Evolutionary conservation across 2,797 vertebrate species (phyloP).

Genomic region (Poecilia gillii): DNA sequence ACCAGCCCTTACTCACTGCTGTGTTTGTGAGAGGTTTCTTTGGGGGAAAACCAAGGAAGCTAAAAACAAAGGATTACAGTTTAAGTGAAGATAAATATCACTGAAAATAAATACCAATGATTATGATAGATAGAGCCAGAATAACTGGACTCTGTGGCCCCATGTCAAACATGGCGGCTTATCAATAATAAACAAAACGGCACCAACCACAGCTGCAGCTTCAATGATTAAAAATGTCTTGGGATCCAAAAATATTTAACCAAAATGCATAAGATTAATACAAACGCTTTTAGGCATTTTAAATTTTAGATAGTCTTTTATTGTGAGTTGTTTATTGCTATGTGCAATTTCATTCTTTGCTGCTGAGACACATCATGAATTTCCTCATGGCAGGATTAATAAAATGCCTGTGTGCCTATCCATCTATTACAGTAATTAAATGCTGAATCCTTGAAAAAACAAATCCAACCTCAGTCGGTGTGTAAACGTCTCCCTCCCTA

Average conservation of each 20-base stretch:
- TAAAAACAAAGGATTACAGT: constrained; percentile 45
- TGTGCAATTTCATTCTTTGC: too few relatives aligned
- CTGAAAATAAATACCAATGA: constrained; percentile 31
- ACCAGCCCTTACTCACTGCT: constrained; percentile 21
- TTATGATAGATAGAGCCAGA: too few relatives aligned
- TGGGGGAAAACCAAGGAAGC: constrained; percentile 56
- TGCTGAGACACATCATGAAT: too few relatives aligned
- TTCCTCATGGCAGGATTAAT: too few relatives aligned
- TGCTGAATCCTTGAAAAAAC: neutral
- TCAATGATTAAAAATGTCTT: neutral
- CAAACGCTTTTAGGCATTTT: too few relatives aligned
- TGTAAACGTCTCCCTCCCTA: constrained; percentile 56
- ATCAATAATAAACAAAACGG: neutral
- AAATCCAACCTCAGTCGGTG: neutral
- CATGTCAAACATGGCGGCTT: neutral
- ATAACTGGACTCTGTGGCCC: neutral
- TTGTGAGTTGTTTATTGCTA: too few relatives aligned
- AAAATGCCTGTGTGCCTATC: too few relatives aligned
- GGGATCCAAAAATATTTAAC: neutral
- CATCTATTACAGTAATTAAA: too few relatives aligned
- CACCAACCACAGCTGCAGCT: neutral
- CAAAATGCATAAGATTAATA: neutral
- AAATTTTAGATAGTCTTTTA: too few relatives aligned
- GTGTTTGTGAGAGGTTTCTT: constrained; percentile 21
- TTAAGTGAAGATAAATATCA: constrained; percentile 39